Evolutionary conservation across 2,113 vertebrate species (phyloP).

Genomic region (Echinops telfairi): DNA sequence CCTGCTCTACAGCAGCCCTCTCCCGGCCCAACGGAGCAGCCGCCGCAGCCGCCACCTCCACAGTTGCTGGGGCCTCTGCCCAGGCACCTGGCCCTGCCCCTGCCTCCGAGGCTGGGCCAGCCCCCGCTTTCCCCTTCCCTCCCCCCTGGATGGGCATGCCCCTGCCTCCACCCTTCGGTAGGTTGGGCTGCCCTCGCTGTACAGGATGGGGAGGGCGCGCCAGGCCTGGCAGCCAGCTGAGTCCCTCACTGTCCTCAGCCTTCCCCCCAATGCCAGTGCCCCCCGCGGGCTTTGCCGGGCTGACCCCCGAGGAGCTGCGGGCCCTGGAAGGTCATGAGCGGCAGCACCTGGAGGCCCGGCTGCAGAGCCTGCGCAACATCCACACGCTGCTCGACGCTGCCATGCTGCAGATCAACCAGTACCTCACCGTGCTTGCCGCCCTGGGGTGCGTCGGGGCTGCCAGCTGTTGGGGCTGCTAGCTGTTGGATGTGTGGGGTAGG

Average conservation of each 20-base stretch:
- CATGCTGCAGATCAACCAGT: slow-evolving; percentile 98
- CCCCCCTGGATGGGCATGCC: slow-evolving; percentile 96
- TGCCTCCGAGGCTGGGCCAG: slow-evolving; percentile 70
- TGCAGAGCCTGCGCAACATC: slow-evolving; percentile 97
- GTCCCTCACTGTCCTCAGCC: slow-evolving; percentile 79
- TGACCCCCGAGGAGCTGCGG: slow-evolving; percentile 93
- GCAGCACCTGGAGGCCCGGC: slow-evolving; percentile 93
- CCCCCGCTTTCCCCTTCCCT: slow-evolving; percentile 92
- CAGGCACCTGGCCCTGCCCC: slow-evolving; percentile 70
- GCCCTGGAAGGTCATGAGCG: slow-evolving; percentile 95
- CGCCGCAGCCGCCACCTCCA: slow-evolving; percentile 14
- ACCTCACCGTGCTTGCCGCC: slow-evolving; percentile 93
- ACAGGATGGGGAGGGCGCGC: neutral
- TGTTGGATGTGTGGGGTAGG: too few species aligned
- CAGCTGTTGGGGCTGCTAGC: neutral
- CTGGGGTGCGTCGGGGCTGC: slow-evolving; percentile 85
- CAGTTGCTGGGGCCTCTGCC: slow-evolving; percentile 47
- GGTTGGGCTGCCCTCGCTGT: slow-evolving; percentile 39
- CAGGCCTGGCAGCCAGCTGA: neutral
- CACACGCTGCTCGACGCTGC: slow-evolving; percentile 96
- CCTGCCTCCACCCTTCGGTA: slow-evolving; percentile 94
- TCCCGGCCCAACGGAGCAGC: slow-evolving; percentile 76
- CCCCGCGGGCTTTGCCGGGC: slow-evolving; percentile 92
- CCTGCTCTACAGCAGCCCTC: slow-evolving; percentile 45
- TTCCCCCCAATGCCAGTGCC: slow-evolving; percentile 95